Conservation (phyloP, 2,888 invertebrate genomes). For the Orchestes rusci region DNA sequence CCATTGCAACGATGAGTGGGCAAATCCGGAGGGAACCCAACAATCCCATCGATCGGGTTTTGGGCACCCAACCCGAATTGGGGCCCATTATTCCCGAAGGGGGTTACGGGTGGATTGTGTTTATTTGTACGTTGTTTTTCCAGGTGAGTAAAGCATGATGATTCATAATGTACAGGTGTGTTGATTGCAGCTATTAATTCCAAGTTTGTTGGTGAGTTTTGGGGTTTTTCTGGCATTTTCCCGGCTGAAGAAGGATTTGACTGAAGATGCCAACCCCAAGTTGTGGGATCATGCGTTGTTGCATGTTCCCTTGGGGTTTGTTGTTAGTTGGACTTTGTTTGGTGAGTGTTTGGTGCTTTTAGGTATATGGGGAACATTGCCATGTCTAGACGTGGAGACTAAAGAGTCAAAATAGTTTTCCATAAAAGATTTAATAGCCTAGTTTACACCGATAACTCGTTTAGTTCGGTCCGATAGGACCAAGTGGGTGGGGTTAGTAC, state of each 20-base stretch:
- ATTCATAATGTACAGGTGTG: no score
- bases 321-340: slow-evolving; percentile 50
- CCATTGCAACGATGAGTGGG: slow-evolving; percentile 13
- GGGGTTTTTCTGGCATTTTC: slow-evolving; percentile 51
- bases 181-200: slow-evolving; percentile 52
- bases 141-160: slow-evolving; percentile 47
- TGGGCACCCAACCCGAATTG: slow-evolving; percentile 58
- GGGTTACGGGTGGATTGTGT: slow-evolving; percentile 60
- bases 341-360: slow-evolving; percentile 39
- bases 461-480: no score
- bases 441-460: no score
- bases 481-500: no score
- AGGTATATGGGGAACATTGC: no score
- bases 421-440: no score
- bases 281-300: slow-evolving; percentile 56
- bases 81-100: slow-evolving; percentile 61
- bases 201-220: slow-evolving; percentile 49
- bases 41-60: slow-evolving; percentile 49
- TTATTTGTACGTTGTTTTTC: slow-evolving; percentile 52
- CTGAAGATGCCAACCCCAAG: slow-evolving; percentile 38
- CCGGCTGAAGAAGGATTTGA: slow-evolving; percentile 46
- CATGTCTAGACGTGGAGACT: no score
- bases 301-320: slow-evolving; percentile 53
- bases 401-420: no score
- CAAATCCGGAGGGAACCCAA: slow-evolving; percentile 5